Conservation (phyloP, 2,113 vertebrate genomes). For the Lucifuga dentata region DNA sequence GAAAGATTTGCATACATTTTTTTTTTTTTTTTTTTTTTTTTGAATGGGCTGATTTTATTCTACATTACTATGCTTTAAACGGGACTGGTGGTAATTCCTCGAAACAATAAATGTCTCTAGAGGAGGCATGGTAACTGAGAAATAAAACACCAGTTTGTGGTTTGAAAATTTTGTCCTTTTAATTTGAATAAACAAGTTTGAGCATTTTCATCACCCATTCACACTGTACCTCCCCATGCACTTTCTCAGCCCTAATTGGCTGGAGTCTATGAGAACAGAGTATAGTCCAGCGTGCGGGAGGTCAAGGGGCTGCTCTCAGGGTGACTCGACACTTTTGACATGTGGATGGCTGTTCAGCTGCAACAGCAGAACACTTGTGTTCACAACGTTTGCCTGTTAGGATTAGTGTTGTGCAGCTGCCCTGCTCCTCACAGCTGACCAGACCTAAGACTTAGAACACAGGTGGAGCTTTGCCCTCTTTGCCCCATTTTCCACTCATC, state of each 20-base stretch:
- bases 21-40: background rate
- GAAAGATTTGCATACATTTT: background rate
- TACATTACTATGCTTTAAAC: too few species aligned
- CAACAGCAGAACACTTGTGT: conserved; percentile 52
- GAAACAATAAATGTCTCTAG: too few species aligned
- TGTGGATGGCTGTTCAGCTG: conserved; percentile 46
- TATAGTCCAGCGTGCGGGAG: conserved; percentile 23
- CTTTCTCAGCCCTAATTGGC: background rate
- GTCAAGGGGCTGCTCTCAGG: conserved; percentile 49
- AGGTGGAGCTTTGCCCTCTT: conserved; percentile 24
- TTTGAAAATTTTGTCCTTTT: background rate
- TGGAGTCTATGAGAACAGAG: background rate
- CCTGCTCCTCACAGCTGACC: conserved; percentile 60
- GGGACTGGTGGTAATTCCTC: background rate
- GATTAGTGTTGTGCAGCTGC: conserved; percentile 72
- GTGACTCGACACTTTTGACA: conserved; percentile 69
- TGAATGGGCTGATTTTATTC: too few species aligned
- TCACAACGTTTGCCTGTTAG: conserved; percentile 63
- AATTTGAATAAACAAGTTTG: background rate
- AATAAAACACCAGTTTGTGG: background rate
- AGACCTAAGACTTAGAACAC: conserved; percentile 24
- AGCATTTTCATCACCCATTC: background rate
- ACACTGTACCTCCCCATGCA: background rate
- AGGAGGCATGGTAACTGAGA: background rate
- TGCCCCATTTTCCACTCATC: background rate